phyloP scores from a whole-genome alignment of 2,797 vertebrate species.

The Chelonia mydas region DNA sequence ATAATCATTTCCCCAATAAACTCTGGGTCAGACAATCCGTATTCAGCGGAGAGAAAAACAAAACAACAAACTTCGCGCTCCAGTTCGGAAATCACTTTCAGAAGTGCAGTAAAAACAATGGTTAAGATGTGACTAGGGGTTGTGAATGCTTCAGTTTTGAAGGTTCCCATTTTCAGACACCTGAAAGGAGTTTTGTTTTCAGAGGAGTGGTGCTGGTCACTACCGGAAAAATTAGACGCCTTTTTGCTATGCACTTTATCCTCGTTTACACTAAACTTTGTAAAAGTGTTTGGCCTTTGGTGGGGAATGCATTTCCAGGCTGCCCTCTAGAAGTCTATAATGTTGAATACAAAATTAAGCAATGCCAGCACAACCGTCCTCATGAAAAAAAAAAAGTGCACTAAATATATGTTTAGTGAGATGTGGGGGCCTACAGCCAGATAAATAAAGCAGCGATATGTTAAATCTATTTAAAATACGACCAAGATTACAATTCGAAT shows the following conservation, averaged over 20 bases:
- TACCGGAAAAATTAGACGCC: background rate
- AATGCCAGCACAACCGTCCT: background rate
- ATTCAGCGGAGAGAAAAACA: background rate
- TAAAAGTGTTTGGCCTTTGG: background rate
- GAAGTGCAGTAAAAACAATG: background rate
- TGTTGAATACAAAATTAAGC: background rate
- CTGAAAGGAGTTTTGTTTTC: background rate
- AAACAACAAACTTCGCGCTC: background rate
- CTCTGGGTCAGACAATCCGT: background rate
- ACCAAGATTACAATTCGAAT: background rate
- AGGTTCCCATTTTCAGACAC: background rate
- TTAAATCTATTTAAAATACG: background rate
- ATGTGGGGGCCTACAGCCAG: accelerated
- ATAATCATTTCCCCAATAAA: constrained; percentile 6
- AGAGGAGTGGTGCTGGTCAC: background rate
- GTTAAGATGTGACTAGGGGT: background rate
- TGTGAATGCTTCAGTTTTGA: background rate
- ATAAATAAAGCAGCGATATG: background rate
- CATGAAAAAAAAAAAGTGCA: no score
- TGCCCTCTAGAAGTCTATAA: background rate
- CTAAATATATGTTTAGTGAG: no score
- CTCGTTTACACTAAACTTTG: background rate
- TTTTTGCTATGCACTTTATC: background rate
- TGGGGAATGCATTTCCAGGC: background rate
- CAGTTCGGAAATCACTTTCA: background rate